phyloP scores from a whole-genome alignment of 1,140 invertebrate genomes.

The Drosophila rufa region DNA sequence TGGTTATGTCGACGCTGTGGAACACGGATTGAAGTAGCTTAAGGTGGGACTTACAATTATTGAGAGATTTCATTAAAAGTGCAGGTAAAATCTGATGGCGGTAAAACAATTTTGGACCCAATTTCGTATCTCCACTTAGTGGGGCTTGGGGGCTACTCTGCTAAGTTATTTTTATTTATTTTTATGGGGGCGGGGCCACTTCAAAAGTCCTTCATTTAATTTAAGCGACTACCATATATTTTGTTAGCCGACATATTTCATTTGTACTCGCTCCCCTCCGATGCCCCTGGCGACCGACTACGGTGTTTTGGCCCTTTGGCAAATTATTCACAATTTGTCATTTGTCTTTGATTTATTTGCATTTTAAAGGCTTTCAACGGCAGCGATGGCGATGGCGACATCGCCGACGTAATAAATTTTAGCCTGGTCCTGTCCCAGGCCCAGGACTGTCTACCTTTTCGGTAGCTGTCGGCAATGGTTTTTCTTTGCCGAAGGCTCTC shows the following conservation, averaged over 20 bases:
- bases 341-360: constrained; percentile 84
- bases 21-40: constrained; percentile 27
- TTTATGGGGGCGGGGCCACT: constrained; percentile 27
- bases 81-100: constrained; percentile 31
- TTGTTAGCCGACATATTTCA: constrained; percentile 78
- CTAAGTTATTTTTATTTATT: constrained; percentile 30
- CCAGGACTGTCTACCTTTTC: constrained; percentile 76
- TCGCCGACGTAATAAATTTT: constrained; percentile 78
- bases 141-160: constrained; percentile 12
- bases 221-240: constrained; percentile 80
- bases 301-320: constrained; percentile 71
- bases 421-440: constrained; percentile 47
- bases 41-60: constrained; percentile 35
- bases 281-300: constrained; percentile 9
- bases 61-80: constrained; percentile 38
- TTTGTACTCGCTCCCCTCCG: constrained; percentile 19
- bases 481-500: constrained; percentile 7
- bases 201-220: constrained; percentile 78
- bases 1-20: constrained; percentile 40
- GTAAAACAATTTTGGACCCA: constrained; percentile 33
- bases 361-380: constrained; percentile 83
- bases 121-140: constrained; percentile 5
- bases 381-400: constrained; percentile 63
- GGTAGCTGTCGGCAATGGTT: constrained; percentile 71
- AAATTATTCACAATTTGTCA: constrained; percentile 84